These are phyloP conservation scores for Idaea straminata DNA, from an alignment of 2,888 invertebrate genomes.

Conservation along the genomic window DNA sequence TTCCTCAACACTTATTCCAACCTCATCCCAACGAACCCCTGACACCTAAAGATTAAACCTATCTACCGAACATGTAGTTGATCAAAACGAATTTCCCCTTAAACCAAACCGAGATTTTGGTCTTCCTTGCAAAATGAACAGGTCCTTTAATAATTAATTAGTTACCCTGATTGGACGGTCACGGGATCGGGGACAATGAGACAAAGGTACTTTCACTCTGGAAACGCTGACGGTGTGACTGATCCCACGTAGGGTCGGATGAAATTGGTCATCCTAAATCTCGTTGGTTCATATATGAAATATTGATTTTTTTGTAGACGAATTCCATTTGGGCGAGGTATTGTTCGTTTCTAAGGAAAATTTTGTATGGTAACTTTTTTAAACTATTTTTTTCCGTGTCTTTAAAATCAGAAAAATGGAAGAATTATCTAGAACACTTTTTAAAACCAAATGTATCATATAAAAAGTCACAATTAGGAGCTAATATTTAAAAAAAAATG, in stretches of 20 bases:
- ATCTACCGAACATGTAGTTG: neutral
- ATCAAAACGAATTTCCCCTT: neutral
- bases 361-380: too few species aligned
- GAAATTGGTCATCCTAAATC: neutral
- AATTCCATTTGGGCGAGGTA: neutral
- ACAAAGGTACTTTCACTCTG: conserved; percentile 17
- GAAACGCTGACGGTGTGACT: conserved; percentile 17
- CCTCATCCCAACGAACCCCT: too few species aligned
- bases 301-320: neutral
- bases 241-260: conserved; percentile 6
- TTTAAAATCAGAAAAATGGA: too few species aligned
- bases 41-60: too few species aligned
- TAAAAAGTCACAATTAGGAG: too few species aligned
- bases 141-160: conserved; percentile 24
- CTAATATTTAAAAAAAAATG: too few species aligned
- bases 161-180: conserved; percentile 17
- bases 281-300: neutral
- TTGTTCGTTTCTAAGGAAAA: neutral
- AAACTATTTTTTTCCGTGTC: too few species aligned
- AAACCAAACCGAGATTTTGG: neutral
- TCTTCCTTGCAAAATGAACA: conserved; percentile 17
- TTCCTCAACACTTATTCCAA: too few species aligned
- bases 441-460: too few species aligned
- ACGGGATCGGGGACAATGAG: conserved; percentile 12
- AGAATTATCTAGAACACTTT: too few species aligned